A percentile compares a stretch with the other conserved stretches of the same genome.
Evolutionary conservation across 1,140 invertebrate species (phyloP).

Genomic region (Ditylenchus dipsaci): DNA sequence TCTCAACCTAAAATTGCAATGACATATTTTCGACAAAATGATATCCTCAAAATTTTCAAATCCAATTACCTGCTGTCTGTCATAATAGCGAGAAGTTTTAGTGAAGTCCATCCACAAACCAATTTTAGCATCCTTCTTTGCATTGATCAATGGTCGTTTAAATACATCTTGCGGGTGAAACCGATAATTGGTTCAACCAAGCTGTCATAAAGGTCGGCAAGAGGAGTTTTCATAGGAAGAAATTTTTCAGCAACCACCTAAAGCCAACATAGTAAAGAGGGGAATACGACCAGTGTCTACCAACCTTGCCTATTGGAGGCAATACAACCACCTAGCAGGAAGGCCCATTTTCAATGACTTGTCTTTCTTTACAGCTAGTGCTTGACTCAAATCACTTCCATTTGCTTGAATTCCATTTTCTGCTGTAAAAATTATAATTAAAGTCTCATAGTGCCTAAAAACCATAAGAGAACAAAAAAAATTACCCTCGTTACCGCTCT

Average conservation of each 20-base stretch:
- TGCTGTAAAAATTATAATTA: too few relatives aligned
- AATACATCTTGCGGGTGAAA: constrained; percentile 48
- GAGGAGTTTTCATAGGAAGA: constrained; percentile 57
- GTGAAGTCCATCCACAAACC: constrained; percentile 94
- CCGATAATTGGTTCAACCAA: constrained; percentile 35
- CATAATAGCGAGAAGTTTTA: constrained; percentile 86
- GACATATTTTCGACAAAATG: too few relatives aligned
- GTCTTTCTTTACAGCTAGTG: background rate
- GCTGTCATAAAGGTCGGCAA: constrained; percentile 47
- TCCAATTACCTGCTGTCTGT: constrained; percentile 75
- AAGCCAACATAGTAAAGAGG: constrained; percentile 9
- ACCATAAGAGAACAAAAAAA: too few relatives aligned
- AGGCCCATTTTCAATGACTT: constrained; percentile 8
- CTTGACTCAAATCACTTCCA: background rate
- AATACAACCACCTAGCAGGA: constrained; percentile 53
- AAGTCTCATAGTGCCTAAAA: too few relatives aligned
- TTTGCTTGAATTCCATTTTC: background rate
- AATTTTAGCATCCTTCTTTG: constrained; percentile 65
- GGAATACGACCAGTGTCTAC: too few relatives aligned
- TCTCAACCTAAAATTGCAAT: constrained; percentile 64
- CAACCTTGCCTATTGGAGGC: constrained; percentile 52
- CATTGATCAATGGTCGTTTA: constrained; percentile 1
- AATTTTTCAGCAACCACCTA: constrained; percentile 45
- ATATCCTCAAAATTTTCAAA: constrained; percentile 37
- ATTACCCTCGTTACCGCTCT: too few relatives aligned